These are phyloP conservation scores for Pollicipes pollicipes DNA, from an alignment of 1,140 invertebrate species.

Conservation along the genomic window DNA sequence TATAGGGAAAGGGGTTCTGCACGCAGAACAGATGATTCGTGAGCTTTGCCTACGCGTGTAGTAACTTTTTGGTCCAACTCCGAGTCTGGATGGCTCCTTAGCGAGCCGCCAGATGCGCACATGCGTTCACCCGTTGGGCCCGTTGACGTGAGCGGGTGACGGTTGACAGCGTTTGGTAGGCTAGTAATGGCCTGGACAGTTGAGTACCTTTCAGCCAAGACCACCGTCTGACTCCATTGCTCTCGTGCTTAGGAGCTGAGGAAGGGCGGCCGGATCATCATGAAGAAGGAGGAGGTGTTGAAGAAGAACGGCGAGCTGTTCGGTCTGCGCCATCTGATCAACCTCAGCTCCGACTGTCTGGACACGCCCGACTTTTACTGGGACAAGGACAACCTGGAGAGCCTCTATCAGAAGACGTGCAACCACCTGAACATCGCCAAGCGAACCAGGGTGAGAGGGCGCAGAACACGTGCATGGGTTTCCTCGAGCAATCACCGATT, in stretches of 20 bases:
- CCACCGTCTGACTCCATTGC: no score
- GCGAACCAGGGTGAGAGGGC: slow-evolving; percentile 47
- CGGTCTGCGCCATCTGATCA: slow-evolving; percentile 68
- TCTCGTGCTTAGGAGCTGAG: no score
- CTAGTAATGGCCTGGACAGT: no score
- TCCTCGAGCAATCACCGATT: neutral
- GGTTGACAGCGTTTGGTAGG: no score
- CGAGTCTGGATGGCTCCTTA: no score
- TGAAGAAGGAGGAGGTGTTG: slow-evolving; percentile 40
- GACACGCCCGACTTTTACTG: slow-evolving; percentile 95
- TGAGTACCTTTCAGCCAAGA: no score
- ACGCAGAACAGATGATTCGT: neutral
- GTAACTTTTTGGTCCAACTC: no score
- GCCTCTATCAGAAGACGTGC: slow-evolving; percentile 56
- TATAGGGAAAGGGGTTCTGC: no score
- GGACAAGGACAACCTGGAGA: slow-evolving; percentile 75
- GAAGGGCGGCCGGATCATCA: neutral
- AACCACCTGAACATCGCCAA: slow-evolving; percentile 65
- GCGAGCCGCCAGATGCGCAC: no score
- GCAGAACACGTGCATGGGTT: no score
- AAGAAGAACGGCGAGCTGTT: slow-evolving; percentile 83
- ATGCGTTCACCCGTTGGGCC: no score
- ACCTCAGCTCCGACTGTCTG: slow-evolving; percentile 77
- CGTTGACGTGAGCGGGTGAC: no score
- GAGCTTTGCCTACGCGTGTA: neutral